These are phyloP conservation scores for Haliaeetus leucogaster DNA, from an alignment of 2,113 vertebrate genomes.

Conservation along the genomic window DNA sequence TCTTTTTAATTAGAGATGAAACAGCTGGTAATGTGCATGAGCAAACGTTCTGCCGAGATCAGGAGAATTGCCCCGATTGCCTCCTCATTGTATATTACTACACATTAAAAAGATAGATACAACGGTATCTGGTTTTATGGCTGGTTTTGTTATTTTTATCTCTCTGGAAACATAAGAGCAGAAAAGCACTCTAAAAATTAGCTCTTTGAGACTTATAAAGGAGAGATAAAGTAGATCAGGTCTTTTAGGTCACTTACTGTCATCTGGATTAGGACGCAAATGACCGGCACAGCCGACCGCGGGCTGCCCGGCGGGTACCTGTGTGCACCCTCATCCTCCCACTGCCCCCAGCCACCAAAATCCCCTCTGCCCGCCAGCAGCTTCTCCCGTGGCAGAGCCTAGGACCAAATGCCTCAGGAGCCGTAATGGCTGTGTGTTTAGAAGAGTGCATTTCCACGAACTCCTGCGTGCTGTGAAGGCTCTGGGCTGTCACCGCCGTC, in stretches of 20 bases:
- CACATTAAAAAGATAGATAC: not conserved
- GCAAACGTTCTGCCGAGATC: not conserved
- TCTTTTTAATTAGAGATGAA: slow-evolving; percentile 29
- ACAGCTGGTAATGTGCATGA: slow-evolving; percentile 27
- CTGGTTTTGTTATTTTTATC: not conserved
- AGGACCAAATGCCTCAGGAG: not conserved
- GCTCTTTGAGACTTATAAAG: not conserved
- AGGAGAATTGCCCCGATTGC: not conserved
- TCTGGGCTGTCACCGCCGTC: not conserved
- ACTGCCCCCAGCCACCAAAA: not conserved
- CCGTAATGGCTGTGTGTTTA: not conserved
- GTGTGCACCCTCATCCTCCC: not conserved
- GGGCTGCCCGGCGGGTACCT: not conserved
- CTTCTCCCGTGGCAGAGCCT: not conserved
- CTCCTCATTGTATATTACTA: not conserved
- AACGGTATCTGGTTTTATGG: not conserved
- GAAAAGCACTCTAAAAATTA: not conserved
- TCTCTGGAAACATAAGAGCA: not conserved
- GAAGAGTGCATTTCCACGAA: not conserved
- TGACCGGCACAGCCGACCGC: not conserved
- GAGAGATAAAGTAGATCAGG: not conserved
- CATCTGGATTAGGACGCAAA: not conserved
- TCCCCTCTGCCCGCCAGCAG: not conserved
- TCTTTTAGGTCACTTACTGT: not conserved
- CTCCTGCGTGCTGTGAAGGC: not conserved